These are phyloP conservation scores for Picathartes gymnocephalus DNA, from an alignment of 2,113 vertebrate genomes.

Conservation along the genomic window DNA sequence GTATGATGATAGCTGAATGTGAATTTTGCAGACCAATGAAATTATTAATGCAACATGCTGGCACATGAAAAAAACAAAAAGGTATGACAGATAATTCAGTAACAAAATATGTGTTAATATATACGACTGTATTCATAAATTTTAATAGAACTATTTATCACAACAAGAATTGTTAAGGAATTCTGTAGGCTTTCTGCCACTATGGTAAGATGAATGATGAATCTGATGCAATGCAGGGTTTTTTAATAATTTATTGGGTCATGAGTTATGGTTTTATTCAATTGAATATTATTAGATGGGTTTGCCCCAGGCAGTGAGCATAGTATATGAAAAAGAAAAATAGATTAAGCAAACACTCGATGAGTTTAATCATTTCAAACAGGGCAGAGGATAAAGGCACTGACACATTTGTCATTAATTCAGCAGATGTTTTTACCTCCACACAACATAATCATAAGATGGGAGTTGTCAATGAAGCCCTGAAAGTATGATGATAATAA, in stretches of 20 bases:
- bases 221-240: constrained; percentile 52
- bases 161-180: constrained; percentile 49
- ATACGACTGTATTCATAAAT: constrained; percentile 55
- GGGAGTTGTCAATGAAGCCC: constrained; percentile 29
- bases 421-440: constrained; percentile 60
- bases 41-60: constrained; percentile 23
- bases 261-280: constrained; percentile 80
- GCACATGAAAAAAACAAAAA: neutral
- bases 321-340: constrained; percentile 70
- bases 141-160: constrained; percentile 75
- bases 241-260: constrained; percentile 79
- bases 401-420: constrained; percentile 72
- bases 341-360: constrained; percentile 75
- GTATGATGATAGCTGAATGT: neutral
- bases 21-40: constrained; percentile 3
- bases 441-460: constrained; percentile 67
- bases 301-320: constrained; percentile 66
- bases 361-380: constrained; percentile 76
- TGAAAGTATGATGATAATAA: constrained; percentile 53
- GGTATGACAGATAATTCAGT: constrained; percentile 47
- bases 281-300: constrained; percentile 78
- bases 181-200: constrained; percentile 63
- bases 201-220: constrained; percentile 68
- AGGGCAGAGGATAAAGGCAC: constrained; percentile 56
- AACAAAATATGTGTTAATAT: constrained; percentile 49